phyloP scores from a whole-genome alignment of 2,797 vertebrate genomes.

The Todus mexicanus region DNA sequence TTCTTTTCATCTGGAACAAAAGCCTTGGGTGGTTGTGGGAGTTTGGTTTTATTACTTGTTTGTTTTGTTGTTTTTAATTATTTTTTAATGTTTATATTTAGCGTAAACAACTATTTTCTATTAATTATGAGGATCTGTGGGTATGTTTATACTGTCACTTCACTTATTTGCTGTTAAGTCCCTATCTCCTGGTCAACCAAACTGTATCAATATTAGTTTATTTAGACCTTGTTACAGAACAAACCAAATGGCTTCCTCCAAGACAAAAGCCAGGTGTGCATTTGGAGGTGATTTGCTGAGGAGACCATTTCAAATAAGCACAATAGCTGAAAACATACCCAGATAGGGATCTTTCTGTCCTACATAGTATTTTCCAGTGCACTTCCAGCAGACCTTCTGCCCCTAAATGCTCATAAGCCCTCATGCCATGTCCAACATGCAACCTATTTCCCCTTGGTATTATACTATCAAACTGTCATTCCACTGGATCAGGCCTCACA shows the following conservation, averaged over 20 bases:
- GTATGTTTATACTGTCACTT: not conserved
- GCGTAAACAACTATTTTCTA: not conserved
- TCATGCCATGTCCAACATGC: rapidly evolving
- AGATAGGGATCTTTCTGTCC: not conserved
- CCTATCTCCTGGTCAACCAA: not conserved
- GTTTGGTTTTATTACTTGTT: not conserved
- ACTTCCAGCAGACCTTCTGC: not conserved
- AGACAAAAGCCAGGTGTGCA: not conserved
- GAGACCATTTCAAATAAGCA: not conserved
- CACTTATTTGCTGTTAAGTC: not conserved
- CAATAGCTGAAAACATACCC: not conserved
- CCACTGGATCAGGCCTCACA: not conserved
- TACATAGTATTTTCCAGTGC: not conserved
- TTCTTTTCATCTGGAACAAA: not conserved
- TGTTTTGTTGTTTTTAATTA: not conserved
- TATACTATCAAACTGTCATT: not conserved
- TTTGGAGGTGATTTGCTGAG: not conserved
- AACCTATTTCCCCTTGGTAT: not conserved
- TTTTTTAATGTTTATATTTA: not conserved
- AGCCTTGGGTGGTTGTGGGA: not conserved
- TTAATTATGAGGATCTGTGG: not conserved
- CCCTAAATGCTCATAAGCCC: not conserved
- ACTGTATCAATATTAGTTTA: not conserved
- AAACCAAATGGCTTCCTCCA: not conserved
- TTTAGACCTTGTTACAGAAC: not conserved